Base-by-base conservation (phyloP, 2,888 invertebrate genomes). In the Caenorhabditis panamensis region DNA sequence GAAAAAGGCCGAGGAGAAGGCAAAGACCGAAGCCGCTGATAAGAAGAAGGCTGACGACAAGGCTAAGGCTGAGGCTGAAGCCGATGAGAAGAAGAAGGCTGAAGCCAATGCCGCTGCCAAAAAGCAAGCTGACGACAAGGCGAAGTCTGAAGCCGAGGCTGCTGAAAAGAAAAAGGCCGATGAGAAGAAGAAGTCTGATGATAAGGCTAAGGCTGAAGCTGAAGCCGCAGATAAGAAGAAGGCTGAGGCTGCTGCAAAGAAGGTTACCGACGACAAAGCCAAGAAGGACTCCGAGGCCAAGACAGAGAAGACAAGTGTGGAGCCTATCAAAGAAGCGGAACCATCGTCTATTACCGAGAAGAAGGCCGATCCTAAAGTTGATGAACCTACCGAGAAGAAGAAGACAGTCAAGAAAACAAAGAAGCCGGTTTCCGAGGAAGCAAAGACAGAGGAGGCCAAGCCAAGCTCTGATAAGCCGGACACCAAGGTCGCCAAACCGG, bases 151-250 rank as follows among this genome's bases (percentile, higher is more conserved):
- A 61, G 36, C 61, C 24, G 54, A 56, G 36, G 79, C 64, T 11
- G 82, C 75, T 1, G 72, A 67, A 0, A 66, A 78, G 58, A 28
- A 67, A 41, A 64, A n/a, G 1, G 66, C 68, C 11, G 79, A 80
- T 2, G 79, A 62, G 22, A 79, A 79, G 37, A 72, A 72, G 64
- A 59, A 67, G 8, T 47, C 75, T 28, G 73, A 64, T 1, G 62
- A 61, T 1, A 62, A 67, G 54, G 47, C 67, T 36, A 72, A 71
- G 67, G 53, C 44, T 36, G 61, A 61, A 9, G 76, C 73, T n/a
- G 58, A 67, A 0, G 67, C 26, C 18, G 68, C 67, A 18, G 37
- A 54, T 11, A 69, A 71, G 67, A 61, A 53, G 47, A 53, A 61
- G 13, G 76, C 73, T n/a, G 58, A 67, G 1, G 67, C 26, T 24